Evolutionary conservation across 2,888 invertebrate genomes (phyloP).

Genomic region (Ganaspis brasiliensis): DNA sequence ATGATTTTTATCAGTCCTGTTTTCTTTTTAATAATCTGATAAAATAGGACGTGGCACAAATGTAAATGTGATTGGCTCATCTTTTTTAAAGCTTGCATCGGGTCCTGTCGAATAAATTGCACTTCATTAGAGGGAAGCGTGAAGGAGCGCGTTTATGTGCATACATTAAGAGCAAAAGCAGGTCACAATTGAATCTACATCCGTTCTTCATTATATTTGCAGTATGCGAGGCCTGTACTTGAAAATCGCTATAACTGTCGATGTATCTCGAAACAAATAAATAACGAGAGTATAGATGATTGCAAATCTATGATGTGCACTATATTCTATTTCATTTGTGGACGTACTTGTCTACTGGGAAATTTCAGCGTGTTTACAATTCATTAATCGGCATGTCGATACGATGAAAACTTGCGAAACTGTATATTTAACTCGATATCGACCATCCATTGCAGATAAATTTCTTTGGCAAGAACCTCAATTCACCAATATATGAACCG

Average conservation of each 20-base stretch:
- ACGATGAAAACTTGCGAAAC: conserved; percentile 9
- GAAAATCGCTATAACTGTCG: conserved; percentile 3
- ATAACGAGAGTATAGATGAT: neutral
- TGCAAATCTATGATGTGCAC: conserved; percentile 5
- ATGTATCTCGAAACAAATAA: conserved; percentile 3
- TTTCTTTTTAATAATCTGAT: too few relatives aligned
- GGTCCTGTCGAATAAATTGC: conserved; percentile 17
- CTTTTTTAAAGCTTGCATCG: conserved; percentile 14
- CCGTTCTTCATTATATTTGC: conserved; percentile 20
- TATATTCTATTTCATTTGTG: conserved; percentile 15
- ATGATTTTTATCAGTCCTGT: too few relatives aligned
- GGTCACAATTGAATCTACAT: conserved; percentile 27
- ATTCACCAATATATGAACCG: neutral
- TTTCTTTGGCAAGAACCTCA: neutral
- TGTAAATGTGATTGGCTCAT: conserved; percentile 9
- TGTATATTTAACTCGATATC: conserved; percentile 11
- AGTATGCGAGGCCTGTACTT: conserved; percentile 8
- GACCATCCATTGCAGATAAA: conserved; percentile 2
- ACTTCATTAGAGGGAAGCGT: conserved; percentile 15
- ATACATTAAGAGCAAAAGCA: conserved; percentile 33
- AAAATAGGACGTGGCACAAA: neutral
- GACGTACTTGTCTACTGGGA: conserved; percentile 12
- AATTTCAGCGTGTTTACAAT: conserved; percentile 11
- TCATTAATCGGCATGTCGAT: conserved; percentile 15
- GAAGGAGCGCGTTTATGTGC: conserved; percentile 23